Conservation (phyloP, 2,888 invertebrate genomes). For the Meghimatium bilineatum region DNA sequence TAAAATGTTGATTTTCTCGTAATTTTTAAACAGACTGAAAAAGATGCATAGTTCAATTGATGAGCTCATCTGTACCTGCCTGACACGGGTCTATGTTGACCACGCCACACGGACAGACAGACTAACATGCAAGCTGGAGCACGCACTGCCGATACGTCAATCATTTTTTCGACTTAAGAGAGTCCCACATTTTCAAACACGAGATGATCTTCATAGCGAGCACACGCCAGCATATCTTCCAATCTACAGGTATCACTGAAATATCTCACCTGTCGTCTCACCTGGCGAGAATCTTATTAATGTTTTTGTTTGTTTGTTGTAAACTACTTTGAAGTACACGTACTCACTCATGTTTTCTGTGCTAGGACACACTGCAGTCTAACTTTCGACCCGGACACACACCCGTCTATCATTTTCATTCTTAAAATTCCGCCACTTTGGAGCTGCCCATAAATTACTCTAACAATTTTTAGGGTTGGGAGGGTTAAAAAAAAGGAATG, state of each 20-base stretch:
- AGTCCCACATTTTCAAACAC: constrained; percentile 55
- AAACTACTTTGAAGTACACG: not conserved
- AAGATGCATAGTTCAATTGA: constrained; percentile 35
- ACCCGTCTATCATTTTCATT: no score
- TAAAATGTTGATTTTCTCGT: no score
- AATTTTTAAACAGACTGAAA: no score
- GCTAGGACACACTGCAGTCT: no score
- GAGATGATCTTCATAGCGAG: constrained; percentile 54
- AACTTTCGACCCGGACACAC: no score
- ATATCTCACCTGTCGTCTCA: not conserved
- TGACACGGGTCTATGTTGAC: constrained; percentile 43
- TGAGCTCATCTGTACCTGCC: constrained; percentile 47
- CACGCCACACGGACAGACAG: constrained; percentile 44
- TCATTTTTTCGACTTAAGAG: constrained; percentile 55
- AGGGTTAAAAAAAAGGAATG: no score
- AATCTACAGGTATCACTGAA: constrained; percentile 47
- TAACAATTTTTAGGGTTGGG: no score
- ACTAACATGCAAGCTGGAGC: constrained; percentile 54
- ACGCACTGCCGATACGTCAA: constrained; percentile 55
- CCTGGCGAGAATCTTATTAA: not conserved
- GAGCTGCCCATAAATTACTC: no score
- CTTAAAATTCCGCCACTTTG: no score
- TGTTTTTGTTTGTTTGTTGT: not conserved
- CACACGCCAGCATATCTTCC: constrained; percentile 54
- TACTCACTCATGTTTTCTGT: no score